Evolutionary conservation across 1,140 invertebrate genomes (phyloP).

Genomic region (Chironomus tepperi): DNA sequence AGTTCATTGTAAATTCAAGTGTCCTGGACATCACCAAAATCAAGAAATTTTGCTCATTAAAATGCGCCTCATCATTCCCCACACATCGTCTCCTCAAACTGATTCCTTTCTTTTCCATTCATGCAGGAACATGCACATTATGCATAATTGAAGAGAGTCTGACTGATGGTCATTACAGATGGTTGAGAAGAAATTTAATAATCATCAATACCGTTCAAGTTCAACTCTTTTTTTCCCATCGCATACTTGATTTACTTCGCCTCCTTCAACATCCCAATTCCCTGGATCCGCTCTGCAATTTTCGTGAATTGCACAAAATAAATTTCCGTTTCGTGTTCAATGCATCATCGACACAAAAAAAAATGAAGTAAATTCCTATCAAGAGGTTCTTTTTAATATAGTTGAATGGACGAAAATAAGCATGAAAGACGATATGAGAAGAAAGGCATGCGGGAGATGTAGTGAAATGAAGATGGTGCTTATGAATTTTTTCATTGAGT

Average conservation of each 20-base stretch:
- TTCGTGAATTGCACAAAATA: constrained; percentile 8
- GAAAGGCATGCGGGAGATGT: background rate
- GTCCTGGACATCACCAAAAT: no score
- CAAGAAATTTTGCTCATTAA: no score
- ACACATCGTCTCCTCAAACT: no score
- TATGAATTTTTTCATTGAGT: constrained; percentile 9
- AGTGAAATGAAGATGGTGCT: background rate
- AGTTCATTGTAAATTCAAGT: no score
- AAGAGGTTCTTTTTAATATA: background rate
- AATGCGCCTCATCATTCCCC: no score
- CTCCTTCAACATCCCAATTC: background rate
- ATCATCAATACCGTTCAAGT: background rate
- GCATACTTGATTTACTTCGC: background rate
- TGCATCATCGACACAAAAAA: background rate
- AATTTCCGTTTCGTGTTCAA: background rate
- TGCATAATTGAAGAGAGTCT: background rate
- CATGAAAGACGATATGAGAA: background rate
- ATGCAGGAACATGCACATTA: background rate
- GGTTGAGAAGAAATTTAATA: background rate
- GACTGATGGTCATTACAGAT: no score
- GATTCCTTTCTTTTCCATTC: no score
- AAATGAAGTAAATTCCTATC: background rate
- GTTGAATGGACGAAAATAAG: background rate
- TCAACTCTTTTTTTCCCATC: background rate
- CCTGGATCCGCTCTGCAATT: background rate